These are phyloP conservation scores for Meda fulgida DNA, from an alignment of 2,797 vertebrate species.

Conservation along the genomic window DNA sequence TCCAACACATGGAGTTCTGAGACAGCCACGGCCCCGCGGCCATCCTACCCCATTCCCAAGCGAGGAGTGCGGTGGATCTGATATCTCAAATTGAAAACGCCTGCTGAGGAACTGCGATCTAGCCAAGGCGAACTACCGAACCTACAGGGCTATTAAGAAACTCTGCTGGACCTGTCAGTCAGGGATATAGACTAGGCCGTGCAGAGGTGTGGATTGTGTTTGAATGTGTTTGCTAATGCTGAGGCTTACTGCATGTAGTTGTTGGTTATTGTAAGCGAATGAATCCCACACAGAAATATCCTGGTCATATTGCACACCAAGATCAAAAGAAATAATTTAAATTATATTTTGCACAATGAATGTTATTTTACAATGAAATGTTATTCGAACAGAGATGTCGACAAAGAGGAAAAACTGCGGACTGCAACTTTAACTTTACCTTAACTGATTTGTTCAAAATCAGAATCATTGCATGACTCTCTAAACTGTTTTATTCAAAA, in stretches of 20 bases:
- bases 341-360: neutral
- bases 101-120: slow-evolving; percentile 11
- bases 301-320: neutral
- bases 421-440: no score
- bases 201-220: neutral
- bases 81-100: slow-evolving; percentile 32
- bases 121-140: neutral
- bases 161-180: slow-evolving; percentile 14
- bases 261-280: neutral
- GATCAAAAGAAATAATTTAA: neutral
- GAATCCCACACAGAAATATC: neutral
- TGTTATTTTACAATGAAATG: no score
- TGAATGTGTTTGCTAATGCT: slow-evolving; percentile 3
- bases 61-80: slow-evolving; percentile 21
- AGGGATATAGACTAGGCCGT: neutral
- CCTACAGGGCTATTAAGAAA: slow-evolving; percentile 15
- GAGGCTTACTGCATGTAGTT: neutral
- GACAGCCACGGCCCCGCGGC: neutral
- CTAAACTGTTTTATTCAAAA: no score
- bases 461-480: no score
- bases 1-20: slow-evolving; percentile 3
- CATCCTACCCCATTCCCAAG: neutral
- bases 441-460: no score
- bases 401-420: no score
- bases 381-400: no score